A percentile compares a stretch with the other conserved stretches of the same genome.
Conservation (phyloP, 2,113 vertebrate species). For the Tragulus kanchil region DNA sequence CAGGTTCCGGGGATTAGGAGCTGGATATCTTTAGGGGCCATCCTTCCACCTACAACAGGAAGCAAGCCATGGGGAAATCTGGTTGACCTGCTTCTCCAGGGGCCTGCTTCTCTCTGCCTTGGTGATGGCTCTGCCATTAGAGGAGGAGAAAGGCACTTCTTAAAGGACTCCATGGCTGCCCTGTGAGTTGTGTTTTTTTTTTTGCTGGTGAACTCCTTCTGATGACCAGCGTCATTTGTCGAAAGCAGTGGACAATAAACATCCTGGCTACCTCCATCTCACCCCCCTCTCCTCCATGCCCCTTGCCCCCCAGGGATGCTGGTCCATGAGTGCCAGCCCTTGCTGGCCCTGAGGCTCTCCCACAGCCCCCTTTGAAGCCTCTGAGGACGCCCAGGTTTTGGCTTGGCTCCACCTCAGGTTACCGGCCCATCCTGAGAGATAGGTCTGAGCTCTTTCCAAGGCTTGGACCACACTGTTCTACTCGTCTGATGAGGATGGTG, state of each 20-base stretch:
- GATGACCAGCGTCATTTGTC: slow-evolving; percentile 56
- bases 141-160: neutral
- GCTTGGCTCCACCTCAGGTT: neutral
- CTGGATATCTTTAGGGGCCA: neutral
- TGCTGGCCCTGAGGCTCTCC: neutral
- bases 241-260: slow-evolving; percentile 46
- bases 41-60: neutral
- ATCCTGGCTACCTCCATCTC: neutral
- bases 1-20: neutral
- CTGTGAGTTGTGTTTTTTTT: slow-evolving; percentile 49
- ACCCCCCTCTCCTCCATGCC: neutral
- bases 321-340: neutral
- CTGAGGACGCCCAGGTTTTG: neutral
- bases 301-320: neutral
- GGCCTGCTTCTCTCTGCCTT: slow-evolving; percentile 44
- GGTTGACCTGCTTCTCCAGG: neutral
- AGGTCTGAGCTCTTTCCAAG: neutral
- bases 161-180: slow-evolving; percentile 30
- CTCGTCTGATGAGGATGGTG: neutral
- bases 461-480: neutral
- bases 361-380: neutral
- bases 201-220: slow-evolving; percentile 70
- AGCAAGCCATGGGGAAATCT: neutral
- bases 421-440: neutral
- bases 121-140: neutral